A percentile compares a stretch with the other conserved stretches of the same genome.
Evolutionary conservation across 2,113 vertebrate species (phyloP).

Genomic region (Perca flavescens): DNA sequence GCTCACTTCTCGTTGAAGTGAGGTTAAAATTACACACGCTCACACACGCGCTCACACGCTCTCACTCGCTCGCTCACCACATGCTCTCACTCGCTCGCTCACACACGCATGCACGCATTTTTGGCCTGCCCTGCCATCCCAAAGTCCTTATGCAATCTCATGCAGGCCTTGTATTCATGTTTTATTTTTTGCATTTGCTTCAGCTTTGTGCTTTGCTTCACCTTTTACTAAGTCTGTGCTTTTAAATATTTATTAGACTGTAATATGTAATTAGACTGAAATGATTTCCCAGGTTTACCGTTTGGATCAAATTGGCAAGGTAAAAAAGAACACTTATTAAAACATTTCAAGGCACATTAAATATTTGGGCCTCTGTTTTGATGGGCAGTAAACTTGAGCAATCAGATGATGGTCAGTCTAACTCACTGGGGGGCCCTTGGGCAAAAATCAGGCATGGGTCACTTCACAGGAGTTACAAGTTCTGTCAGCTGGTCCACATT

Average conservation of each 20-base stretch:
- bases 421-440: not conserved
- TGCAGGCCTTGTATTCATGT: not conserved
- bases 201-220: not conserved
- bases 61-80: not conserved
- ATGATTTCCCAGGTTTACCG: not conserved
- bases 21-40: slow-evolving; percentile 5
- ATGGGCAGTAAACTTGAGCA: not conserved
- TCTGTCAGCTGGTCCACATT: not conserved
- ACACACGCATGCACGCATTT: not conserved
- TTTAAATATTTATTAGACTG: not conserved
- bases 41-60: too few relatives aligned
- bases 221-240: not conserved
- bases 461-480: not conserved
- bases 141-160: not conserved
- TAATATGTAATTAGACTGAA: too few relatives aligned
- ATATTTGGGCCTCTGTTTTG: not conserved
- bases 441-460: not conserved
- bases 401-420: not conserved
- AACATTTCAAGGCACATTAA: not conserved
- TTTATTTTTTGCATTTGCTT: not conserved
- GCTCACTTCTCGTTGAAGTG: slow-evolving; percentile 52
- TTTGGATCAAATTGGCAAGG: not conserved
- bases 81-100: too few relatives aligned
- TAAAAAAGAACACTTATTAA: not conserved
- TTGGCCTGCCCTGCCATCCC: not conserved